Conservation (phyloP, 2,797 vertebrate species). For the Crypturellus tataupa region DNA sequence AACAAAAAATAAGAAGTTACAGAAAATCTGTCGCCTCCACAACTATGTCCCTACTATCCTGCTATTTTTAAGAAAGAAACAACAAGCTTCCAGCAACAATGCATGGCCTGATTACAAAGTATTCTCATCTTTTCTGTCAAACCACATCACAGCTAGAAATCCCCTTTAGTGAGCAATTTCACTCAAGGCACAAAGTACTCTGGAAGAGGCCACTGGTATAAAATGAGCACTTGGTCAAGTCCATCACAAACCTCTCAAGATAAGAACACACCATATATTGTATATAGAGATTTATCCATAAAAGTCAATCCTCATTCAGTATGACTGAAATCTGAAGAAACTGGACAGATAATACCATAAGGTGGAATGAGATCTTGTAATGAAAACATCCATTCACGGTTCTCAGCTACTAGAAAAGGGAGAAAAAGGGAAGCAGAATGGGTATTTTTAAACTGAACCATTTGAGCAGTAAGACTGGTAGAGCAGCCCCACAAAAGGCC, state of each 20-base stretch:
- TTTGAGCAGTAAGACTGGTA: rapidly evolving
- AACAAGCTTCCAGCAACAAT: neutral
- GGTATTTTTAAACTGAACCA: neutral
- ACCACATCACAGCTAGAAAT: neutral
- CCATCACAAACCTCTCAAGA: neutral
- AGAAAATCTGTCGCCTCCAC: neutral
- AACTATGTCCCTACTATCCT: neutral
- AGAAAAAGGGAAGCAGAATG: rapidly evolving
- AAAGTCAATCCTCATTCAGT: neutral
- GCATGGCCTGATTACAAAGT: neutral
- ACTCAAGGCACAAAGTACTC: neutral
- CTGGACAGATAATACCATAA: rapidly evolving
- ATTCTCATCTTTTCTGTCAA: neutral
- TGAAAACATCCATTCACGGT: neutral
- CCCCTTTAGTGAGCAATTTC: neutral
- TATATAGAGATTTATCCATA: rapidly evolving
- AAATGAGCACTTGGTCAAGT: neutral
- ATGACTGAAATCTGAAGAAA: neutral
- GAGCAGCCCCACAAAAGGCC: neutral
- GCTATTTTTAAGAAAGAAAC: neutral
- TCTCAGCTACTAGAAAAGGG: neutral
- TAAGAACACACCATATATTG: neutral
- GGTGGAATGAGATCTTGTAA: rapidly evolving
- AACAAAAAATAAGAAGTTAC: neutral
- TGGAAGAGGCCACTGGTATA: neutral